Evolutionary conservation across 1,140 invertebrate genomes (phyloP).

Genomic region (Zaprionus capensis): DNA sequence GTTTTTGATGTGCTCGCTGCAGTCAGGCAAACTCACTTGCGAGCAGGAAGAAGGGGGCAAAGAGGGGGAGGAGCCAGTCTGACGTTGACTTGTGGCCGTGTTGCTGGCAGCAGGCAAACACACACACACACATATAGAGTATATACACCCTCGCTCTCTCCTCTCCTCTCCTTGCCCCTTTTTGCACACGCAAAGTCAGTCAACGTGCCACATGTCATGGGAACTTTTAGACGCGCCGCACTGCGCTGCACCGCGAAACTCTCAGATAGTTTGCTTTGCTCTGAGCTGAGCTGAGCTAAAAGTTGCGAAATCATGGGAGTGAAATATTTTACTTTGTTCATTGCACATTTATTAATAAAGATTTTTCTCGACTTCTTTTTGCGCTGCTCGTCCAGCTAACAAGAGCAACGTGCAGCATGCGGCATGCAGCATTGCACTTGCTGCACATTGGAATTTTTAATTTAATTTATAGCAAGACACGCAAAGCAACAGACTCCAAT

Average conservation of each 20-base stretch:
- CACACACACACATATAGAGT: constrained; percentile 27
- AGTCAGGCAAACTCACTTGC: constrained; percentile 4
- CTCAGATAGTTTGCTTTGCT: constrained; percentile 24
- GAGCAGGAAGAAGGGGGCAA: neutral
- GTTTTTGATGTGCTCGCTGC: constrained; percentile 66
- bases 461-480: constrained; percentile 44
- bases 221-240: constrained; percentile 60
- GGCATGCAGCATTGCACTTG: constrained; percentile 35
- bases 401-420: too few species aligned
- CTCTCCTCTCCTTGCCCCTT: neutral
- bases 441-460: constrained; percentile 56
- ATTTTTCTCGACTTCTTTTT: constrained; percentile 39
- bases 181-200: constrained; percentile 34
- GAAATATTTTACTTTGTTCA: constrained; percentile 78
- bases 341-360: constrained; percentile 74
- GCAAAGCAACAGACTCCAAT: neutral
- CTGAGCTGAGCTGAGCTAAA: neutral
- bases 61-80: constrained; percentile 5
- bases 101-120: constrained; percentile 44
- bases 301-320: constrained; percentile 78
- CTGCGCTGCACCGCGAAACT: constrained; percentile 17
- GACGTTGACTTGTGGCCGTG: constrained; percentile 68
- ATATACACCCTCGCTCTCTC: neutral
- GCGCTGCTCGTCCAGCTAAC: constrained; percentile 1
- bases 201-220: constrained; percentile 74